Conservation (phyloP, 2,888 invertebrate genomes). For the Caenorhabditis imperialis region DNA sequence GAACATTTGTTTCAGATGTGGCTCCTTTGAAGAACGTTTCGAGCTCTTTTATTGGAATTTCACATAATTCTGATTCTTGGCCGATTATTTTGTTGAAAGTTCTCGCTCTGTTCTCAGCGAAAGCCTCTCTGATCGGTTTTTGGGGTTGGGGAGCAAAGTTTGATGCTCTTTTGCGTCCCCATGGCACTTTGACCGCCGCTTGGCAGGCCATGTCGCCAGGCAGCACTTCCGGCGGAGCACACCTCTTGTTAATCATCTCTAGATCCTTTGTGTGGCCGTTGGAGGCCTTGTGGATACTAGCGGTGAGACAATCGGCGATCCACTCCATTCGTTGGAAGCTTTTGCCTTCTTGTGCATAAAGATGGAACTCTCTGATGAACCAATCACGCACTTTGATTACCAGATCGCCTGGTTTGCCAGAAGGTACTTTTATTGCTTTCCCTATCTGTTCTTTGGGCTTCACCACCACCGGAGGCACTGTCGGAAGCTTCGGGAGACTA, state of each 20-base stretch:
- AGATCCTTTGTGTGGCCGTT: not conserved
- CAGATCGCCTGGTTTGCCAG: not conserved
- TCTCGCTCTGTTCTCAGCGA: not conserved
- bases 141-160: not conserved
- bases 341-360: not conserved
- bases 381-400: not conserved
- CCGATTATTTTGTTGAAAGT: constrained; percentile 1
- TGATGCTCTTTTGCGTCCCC: not conserved
- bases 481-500: no score
- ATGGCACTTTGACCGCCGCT: not conserved
- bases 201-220: not conserved
- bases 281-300: not conserved
- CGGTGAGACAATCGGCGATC: constrained; percentile 2
- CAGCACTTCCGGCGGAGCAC: not conserved
- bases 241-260: not conserved
- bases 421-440: not conserved
- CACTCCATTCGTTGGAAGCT: not conserved
- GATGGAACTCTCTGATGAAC: not conserved
- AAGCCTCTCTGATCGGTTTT: not conserved
- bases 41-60: constrained; percentile 2
- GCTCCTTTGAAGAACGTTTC: constrained; percentile 8
- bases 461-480: not conserved
- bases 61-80: not conserved
- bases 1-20: constrained; percentile 8
- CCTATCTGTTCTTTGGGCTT: no score